Percentiles rank a stretch among this genome's conserved stretches.
phyloP scores from a whole-genome alignment of 2,888 invertebrate genomes.

The Hyposoter didymator region DNA sequence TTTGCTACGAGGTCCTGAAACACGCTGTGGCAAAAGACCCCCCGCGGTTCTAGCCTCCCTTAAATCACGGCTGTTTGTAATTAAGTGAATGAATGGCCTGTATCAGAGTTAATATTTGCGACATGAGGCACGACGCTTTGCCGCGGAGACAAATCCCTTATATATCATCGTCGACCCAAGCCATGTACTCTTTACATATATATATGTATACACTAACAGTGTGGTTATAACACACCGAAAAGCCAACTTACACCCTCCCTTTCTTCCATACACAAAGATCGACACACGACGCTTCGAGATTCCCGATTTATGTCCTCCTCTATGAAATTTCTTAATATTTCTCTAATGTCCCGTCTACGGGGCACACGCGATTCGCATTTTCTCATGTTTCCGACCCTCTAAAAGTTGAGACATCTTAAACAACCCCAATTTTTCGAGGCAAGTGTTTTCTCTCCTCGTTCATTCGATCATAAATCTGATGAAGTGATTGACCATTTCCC shows the following conservation, averaged over 20 bases:
- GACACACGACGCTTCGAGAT: conserved; percentile 37
- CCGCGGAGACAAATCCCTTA: conserved; percentile 84
- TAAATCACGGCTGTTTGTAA: conserved; percentile 84
- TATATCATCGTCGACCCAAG: conserved; percentile 80
- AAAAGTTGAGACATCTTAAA: conserved; percentile 5
- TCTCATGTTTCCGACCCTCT: background rate
- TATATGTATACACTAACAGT: conserved; percentile 29
- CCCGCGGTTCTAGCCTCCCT: conserved; percentile 81
- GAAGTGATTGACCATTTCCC: too few species aligned
- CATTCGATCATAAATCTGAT: too few species aligned
- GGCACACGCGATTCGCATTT: conserved; percentile 15
- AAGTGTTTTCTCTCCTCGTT: background rate
- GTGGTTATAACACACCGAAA: conserved; percentile 40
- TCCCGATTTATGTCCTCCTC: conserved; percentile 48
- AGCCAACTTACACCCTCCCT: conserved; percentile 38
- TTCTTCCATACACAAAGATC: conserved; percentile 29
- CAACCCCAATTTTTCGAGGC: background rate
- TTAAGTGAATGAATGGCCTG: conserved; percentile 85
- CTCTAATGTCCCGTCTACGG: background rate
- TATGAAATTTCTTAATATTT: conserved; percentile 15
- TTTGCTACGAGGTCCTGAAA: conserved; percentile 7
- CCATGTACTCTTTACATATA: conserved; percentile 30
- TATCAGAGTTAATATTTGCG: conserved; percentile 84
- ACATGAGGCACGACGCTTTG: conserved; percentile 83
- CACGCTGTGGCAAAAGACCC: conserved; percentile 72